phyloP scores from a whole-genome alignment of 2,113 vertebrate genomes.

The Prolemur simus region DNA sequence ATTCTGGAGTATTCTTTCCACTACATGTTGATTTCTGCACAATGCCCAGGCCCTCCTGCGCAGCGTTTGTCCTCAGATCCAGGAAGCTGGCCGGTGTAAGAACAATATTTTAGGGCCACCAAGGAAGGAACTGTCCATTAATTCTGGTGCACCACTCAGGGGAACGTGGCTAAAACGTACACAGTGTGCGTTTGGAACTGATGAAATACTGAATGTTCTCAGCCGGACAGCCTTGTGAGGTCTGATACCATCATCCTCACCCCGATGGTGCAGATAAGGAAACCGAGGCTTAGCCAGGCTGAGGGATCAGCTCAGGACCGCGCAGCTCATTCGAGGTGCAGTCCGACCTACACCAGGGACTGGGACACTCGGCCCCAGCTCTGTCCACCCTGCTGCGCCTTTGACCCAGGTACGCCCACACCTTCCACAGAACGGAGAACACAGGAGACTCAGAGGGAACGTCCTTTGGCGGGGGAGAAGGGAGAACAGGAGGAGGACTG shows the following conservation, averaged over 20 bases:
- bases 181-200: accelerated
- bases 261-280: neutral
- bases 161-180: neutral
- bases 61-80: accelerated
- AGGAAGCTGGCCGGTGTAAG: neutral
- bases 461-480: neutral
- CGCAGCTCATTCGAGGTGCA: neutral
- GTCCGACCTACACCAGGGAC: neutral
- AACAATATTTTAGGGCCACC: too few species aligned
- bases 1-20: neutral
- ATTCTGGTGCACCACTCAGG: neutral
- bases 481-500: too few species aligned
- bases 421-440: neutral
- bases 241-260: too few species aligned
- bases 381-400: neutral
- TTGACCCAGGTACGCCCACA: accelerated
- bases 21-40: accelerated
- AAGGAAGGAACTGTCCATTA: neutral
- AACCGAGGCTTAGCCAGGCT: neutral
- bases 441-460: neutral
- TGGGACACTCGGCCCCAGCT: neutral
- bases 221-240: neutral
- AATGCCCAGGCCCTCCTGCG: accelerated
- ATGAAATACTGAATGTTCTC: accelerated
- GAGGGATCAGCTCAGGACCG: neutral